Conservation (phyloP, 2,888 invertebrate genomes). For the Pachymerium ferrugineum region DNA sequence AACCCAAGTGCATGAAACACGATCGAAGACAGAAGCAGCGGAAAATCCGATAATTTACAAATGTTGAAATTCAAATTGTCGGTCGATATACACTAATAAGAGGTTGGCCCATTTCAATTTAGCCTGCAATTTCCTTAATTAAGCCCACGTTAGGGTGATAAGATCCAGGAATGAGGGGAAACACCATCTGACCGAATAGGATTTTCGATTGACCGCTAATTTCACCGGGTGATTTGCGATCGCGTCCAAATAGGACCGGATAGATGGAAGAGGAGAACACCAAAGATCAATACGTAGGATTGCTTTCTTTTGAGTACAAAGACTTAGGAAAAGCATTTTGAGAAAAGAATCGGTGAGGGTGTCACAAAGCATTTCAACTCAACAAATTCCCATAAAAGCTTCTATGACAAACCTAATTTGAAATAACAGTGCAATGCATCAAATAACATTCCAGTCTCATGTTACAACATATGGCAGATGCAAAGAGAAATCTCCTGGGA, state of each 20-base stretch:
- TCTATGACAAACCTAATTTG: background rate
- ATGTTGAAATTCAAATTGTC: background rate
- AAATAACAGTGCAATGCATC: constrained; percentile 14
- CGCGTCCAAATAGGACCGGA: background rate
- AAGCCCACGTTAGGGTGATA: constrained; percentile 3
- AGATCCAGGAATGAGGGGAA: constrained; percentile 20
- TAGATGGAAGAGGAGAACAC: no score
- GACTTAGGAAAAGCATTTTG: no score
- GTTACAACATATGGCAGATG: background rate
- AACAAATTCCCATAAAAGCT: constrained; percentile 1
- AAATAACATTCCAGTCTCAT: background rate
- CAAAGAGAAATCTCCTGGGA: background rate
- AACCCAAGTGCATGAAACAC: no score
- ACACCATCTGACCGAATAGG: constrained; percentile 13
- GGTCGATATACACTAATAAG: background rate
- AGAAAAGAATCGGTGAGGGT: background rate
- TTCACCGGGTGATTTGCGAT: constrained; percentile 22
- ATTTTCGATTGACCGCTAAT: constrained; percentile 24
- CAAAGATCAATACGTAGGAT: no score
- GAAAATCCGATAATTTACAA: background rate
- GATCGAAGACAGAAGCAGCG: background rate
- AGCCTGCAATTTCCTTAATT: constrained; percentile 17
- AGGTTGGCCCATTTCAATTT: constrained; percentile 22
- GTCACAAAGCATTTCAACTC: constrained; percentile 1
- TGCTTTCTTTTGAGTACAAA: no score